Base-by-base conservation (phyloP, 2,888 invertebrate species). In the Drosophila prostipennis region DNA sequence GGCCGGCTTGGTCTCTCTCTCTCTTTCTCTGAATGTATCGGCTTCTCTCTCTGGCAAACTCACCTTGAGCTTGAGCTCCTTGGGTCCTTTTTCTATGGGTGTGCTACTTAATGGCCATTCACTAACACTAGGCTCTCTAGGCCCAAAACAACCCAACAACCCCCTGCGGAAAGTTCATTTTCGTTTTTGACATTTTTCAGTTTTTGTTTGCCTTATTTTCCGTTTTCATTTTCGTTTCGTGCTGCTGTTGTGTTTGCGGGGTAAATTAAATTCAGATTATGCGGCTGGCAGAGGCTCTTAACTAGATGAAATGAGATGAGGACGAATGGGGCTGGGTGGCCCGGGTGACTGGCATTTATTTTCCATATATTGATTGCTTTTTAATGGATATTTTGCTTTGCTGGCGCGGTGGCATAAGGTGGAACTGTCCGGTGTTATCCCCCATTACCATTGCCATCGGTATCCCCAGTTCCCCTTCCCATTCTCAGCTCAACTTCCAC, bases 351-450 rank as follows among this genome's bases (percentile, higher is more conserved):
- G 79, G 84, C 85, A 78, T 74, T 81, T 87, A 81, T 79, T 87
- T 78, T 84, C 77, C 87, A 84, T 77, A 85, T 87, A 84, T 84
- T 84, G 84, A 84, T 84, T 87, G 84, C 82, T 87, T 84, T 84
- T 87, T 87, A 84, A 84, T 87, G 87, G 87, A 85, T 87, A 82
- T 85, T 83, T 72, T 63, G 71, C 74, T 76, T 52, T 48, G 61
- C 63, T 16, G 10, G 42, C 42, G 10, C 42, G 4, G 14, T 14
- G 46, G 72, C 83, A 85, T 79, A 78, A 82, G 83, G 78, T 73
- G 60, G 42, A 29, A 23, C 46, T 52, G 43, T 61, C 61, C 61
- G 26, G 23, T 34, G 26, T 42, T 58, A 23, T 13, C 23, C 34
- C 40, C 59, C 19, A 19, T 19, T 19, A 2, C 14, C 23, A 5